Percentiles rank a stretch among this genome's conserved stretches.
phyloP scores from a whole-genome alignment of 2,797 vertebrate genomes.

The Enteromius anoplus region DNA sequence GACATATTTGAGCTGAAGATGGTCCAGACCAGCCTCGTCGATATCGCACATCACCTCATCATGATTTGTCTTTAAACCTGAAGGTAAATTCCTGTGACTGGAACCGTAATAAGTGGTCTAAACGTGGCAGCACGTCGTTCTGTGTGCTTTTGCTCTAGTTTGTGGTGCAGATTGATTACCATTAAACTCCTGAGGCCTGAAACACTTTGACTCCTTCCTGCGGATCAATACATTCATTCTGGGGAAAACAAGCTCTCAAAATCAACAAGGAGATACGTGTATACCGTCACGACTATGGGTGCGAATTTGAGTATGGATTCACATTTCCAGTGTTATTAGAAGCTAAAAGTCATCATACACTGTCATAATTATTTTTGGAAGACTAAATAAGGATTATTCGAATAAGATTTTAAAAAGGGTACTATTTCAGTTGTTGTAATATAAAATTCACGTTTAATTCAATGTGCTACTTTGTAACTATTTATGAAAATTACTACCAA shows the following conservation, averaged over 20 bases:
- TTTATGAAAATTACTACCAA: neutral
- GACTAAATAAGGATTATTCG: neutral
- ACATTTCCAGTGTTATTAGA: neutral
- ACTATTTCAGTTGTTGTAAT: neutral
- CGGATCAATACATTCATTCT: constrained; percentile 51
- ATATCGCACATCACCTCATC: constrained; percentile 15
- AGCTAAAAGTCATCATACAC: neutral
- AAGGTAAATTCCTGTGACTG: constrained; percentile 30
- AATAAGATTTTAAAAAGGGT: neutral
- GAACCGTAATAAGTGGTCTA: constrained; percentile 13
- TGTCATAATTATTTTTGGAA: neutral
- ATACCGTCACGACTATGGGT: constrained; percentile 4
- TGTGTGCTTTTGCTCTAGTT: constrained; percentile 3
- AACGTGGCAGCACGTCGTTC: constrained; percentile 9
- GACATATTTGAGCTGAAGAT: constrained; percentile 12
- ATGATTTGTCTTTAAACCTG: constrained; percentile 27
- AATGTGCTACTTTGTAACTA: neutral
- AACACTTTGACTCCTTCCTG: constrained; percentile 43
- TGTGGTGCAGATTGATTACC: constrained; percentile 46
- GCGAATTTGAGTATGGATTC: constrained; percentile 4
- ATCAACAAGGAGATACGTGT: constrained; percentile 29
- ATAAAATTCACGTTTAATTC: neutral
- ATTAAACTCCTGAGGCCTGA: constrained; percentile 33
- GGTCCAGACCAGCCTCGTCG: neutral
- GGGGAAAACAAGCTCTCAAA: constrained; percentile 30